Conservation (phyloP, 2,888 invertebrate species). For the Phortica okadai region DNA sequence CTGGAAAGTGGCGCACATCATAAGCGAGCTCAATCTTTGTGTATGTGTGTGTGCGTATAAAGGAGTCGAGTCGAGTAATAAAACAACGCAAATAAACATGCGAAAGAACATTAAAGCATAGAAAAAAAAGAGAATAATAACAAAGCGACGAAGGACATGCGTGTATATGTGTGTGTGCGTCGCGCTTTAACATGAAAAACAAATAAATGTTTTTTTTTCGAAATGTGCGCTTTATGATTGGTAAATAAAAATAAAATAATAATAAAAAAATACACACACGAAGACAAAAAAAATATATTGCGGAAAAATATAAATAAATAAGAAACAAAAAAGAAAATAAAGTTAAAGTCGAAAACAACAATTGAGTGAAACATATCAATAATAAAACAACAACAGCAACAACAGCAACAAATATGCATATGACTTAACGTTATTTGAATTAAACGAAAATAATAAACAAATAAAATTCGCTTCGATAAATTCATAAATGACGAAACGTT, state of each 20-base stretch:
- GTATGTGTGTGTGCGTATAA: neutral
- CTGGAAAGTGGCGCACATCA: neutral
- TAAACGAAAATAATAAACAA: slow-evolving; percentile 14
- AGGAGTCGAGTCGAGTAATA: neutral
- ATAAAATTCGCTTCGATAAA: neutral
- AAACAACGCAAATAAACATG: slow-evolving; percentile 61
- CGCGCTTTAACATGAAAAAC: slow-evolving; percentile 38
- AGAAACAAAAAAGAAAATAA: slow-evolving; percentile 26
- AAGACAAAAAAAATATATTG: slow-evolving; percentile 3
- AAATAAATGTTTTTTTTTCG: slow-evolving; percentile 47
- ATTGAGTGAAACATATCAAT: slow-evolving; percentile 10
- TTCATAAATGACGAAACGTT: slow-evolving; percentile 67
- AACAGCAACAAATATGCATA: slow-evolving; percentile 15
- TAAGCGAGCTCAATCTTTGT: neutral
- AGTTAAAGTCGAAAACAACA: slow-evolving; percentile 6
- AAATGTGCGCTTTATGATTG: slow-evolving; percentile 63
- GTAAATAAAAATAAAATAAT: slow-evolving; percentile 53
- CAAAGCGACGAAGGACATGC: slow-evolving; percentile 48
- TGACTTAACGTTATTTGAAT: neutral
- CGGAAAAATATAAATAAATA: neutral
- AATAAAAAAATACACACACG: too few species aligned
- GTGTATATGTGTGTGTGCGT: neutral
- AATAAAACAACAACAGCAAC: neutral
- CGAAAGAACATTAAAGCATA: slow-evolving; percentile 61
- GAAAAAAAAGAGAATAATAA: neutral